Conservation (phyloP, 2,888 invertebrate genomes). For the Bombylius discolor region DNA sequence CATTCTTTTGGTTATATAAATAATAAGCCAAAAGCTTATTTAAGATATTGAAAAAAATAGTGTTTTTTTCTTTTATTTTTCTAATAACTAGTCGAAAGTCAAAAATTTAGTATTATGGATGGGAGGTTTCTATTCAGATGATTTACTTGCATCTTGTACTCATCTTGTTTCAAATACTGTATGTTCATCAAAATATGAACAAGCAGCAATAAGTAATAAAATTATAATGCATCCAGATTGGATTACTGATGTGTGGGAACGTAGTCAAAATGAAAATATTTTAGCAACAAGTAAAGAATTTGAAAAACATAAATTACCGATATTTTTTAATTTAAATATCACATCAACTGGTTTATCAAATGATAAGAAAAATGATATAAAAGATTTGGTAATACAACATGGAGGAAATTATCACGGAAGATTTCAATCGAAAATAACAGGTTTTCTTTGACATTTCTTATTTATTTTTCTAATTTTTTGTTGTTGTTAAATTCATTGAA, state of each 20-base stretch:
- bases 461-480: background rate
- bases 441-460: background rate
- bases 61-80: background rate
- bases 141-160: constrained; percentile 54
- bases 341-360: constrained; percentile 61
- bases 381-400: constrained; percentile 54
- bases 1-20: too few relatives aligned
- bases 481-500: background rate
- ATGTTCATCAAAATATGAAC: constrained; percentile 63
- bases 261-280: constrained; percentile 47
- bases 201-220: constrained; percentile 35
- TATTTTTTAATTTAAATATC: constrained; percentile 65
- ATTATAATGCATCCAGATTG: constrained; percentile 66
- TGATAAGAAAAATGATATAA: constrained; percentile 40
- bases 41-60: too few relatives aligned
- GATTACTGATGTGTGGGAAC: constrained; percentile 70
- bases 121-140: constrained; percentile 58
- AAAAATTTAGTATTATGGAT: constrained; percentile 55
- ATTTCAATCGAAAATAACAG: constrained; percentile 22
- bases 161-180: constrained; percentile 71
- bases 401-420: constrained; percentile 51
- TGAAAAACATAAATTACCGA: constrained; percentile 46
- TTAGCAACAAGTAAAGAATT: constrained; percentile 53
- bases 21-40: too few relatives aligned
- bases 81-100: constrained; percentile 47